Evolutionary conservation across 2,888 invertebrate genomes (phyloP), one percentile per base, ranked within the genome.

Genomic region (Oxyteleia sp.): DNA sequence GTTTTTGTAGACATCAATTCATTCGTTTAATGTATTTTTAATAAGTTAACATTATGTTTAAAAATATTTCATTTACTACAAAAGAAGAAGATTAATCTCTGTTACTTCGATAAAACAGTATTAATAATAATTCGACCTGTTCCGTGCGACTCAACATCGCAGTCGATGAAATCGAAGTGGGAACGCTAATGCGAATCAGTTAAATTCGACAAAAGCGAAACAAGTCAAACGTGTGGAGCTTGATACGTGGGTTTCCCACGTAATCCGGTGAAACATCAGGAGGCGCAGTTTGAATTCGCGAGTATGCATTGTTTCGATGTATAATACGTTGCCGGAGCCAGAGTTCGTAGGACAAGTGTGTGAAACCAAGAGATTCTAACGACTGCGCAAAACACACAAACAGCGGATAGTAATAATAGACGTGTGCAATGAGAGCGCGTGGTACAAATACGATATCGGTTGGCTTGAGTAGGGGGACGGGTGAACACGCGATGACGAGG

Each of bases 381-480:
- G 83, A 84, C 68, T 79, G 82, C 79, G 85, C 79, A 90, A 91
- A 92, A 91, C 90, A 91, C 89, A 91, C 91, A 92, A 92, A 92
- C 91, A 92, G 89, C 91, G 90, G 89, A 92, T 91, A 90, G 91
- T 90, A 91, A 92, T 92, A 92, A 92, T 92, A 90, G 91, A 90
- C 89, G 91, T 83, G 87, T 86, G 89, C 86, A 82, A 85, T 79
- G 86, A 88, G 88, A 89, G 88, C 91, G 92, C 91, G 91, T 90
- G 90, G 90, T 92, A 92, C 92, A 92, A 92, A 92, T 92, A 92
- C 92, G 92, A 92, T 92, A 92, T 92, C 90, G 91, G 91, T 84
- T 38, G 66, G 49, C 64, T 89, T 85, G 88, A 89, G 81, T 57
- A 82, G 75, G 88, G 90, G 91, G 88, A 32, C 72, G 72, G 61